A percentile compares a stretch with the other conserved stretches of the same genome.
Conservation (phyloP, 2,113 vertebrate genomes). For the Sceloporus undulatus region DNA sequence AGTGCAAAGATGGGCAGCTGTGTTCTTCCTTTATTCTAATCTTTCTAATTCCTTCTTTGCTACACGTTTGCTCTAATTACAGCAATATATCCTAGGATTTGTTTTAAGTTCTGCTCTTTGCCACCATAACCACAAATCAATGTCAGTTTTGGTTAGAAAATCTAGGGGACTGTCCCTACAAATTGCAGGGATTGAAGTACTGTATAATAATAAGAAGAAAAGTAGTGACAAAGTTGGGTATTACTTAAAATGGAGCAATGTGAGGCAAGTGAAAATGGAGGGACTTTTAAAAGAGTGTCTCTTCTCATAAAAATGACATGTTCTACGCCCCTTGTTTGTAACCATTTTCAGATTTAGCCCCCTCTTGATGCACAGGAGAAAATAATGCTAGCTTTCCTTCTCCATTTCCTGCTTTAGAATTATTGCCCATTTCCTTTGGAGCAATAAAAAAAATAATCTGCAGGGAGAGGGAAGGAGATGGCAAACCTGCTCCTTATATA, state of each 20-base stretch:
- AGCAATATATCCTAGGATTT: conserved; percentile 29
- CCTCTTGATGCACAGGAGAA: conserved; percentile 38
- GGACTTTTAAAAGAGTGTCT: background rate
- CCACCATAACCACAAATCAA: conserved; percentile 35
- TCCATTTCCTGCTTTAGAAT: conserved; percentile 49
- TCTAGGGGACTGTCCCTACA: background rate
- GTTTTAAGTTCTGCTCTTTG: conserved; percentile 38
- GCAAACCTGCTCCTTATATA: conserved; percentile 79
- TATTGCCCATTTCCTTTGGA: conserved; percentile 73
- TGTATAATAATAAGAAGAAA: background rate
- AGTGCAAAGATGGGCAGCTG: background rate
- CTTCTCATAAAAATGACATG: too few species aligned
- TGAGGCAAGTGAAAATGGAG: background rate
- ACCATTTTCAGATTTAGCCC: conserved; percentile 44
- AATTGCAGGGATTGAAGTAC: background rate
- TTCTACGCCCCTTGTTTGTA: conserved; percentile 22
- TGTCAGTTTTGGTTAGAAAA: background rate
- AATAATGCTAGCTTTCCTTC: conserved; percentile 60
- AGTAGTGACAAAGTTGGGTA: background rate
- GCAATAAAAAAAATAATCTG: conserved; percentile 51
- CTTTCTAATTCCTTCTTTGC: background rate
- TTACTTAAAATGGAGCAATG: background rate
- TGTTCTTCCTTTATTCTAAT: background rate
- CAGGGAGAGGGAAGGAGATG: conserved; percentile 65
- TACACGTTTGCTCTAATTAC: conserved; percentile 29